Conservation (phyloP, 1,140 invertebrate species). For the Batillaria attramentaria region DNA sequence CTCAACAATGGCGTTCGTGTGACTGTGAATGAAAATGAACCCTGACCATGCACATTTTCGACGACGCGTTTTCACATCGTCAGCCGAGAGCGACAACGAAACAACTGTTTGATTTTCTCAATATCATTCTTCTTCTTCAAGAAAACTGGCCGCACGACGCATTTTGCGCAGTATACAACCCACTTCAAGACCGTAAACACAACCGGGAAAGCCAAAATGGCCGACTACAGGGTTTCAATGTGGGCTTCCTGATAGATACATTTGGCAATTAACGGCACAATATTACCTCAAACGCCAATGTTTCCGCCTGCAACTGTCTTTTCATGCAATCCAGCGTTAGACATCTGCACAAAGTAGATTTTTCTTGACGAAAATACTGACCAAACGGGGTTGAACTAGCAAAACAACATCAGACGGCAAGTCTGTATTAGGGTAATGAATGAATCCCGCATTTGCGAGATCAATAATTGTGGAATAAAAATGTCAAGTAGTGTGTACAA, state of each 20-base stretch:
- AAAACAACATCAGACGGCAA: slow-evolving; percentile 31
- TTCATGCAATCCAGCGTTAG: background rate
- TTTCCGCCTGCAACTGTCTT: background rate
- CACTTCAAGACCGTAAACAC: slow-evolving; percentile 12
- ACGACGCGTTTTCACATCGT: too few relatives aligned
- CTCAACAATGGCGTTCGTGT: too few relatives aligned
- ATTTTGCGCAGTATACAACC: too few relatives aligned
- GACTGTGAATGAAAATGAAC: too few relatives aligned
- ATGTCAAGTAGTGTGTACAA: background rate
- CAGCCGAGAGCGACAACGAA: too few relatives aligned
- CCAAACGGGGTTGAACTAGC: slow-evolving; percentile 20
- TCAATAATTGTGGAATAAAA: background rate
- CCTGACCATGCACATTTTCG: too few relatives aligned
- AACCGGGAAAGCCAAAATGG: slow-evolving; percentile 31
- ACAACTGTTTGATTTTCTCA: too few relatives aligned
- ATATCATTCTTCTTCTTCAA: too few relatives aligned
- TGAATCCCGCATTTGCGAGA: slow-evolving; percentile 41
- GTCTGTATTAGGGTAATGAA: slow-evolving; percentile 46
- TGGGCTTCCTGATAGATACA: slow-evolving; percentile 30
- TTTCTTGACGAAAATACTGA: slow-evolving; percentile 5
- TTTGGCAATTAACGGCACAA: background rate
- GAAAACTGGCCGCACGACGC: too few relatives aligned
- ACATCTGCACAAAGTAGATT: slow-evolving; percentile 9
- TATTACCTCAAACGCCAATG: background rate
- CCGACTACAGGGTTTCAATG: slow-evolving; percentile 27